Percentiles rank a stretch among this genome's conserved stretches.
phyloP scores from a whole-genome alignment of 1,140 invertebrate genomes.

The Himalopsyche phryganea region DNA sequence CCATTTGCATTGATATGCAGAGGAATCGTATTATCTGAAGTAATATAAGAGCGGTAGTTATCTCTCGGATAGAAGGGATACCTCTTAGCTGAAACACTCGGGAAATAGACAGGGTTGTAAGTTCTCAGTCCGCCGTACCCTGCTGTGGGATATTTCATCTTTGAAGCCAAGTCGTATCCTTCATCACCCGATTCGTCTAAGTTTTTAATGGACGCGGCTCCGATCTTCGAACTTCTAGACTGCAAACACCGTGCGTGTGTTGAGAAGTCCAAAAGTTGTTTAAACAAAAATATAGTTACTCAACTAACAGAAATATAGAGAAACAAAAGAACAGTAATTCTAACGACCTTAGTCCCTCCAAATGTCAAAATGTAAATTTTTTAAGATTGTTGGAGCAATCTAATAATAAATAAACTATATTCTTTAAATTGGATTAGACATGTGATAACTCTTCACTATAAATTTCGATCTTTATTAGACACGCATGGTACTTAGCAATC shows the following conservation, averaged over 20 bases:
- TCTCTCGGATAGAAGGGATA: conserved; percentile 27
- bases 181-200: conserved; percentile 46
- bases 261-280: not conserved
- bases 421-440: no score
- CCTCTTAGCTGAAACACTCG: conserved; percentile 8
- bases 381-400: not conserved
- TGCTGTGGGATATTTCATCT: conserved; percentile 22
- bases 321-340: not conserved
- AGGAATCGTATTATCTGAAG: conserved; percentile 8
- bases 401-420: no score
- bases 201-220: conserved; percentile 47
- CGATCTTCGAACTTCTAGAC: conserved; percentile 32
- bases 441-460: no score
- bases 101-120: conserved; percentile 22
- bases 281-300: not conserved
- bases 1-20: conserved; percentile 1
- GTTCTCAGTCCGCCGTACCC: conserved; percentile 14
- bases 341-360: not conserved
- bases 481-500: no score
- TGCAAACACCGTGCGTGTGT: no score
- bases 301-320: not conserved
- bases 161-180: conserved; percentile 19
- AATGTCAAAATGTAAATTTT: not conserved
- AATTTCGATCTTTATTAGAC: no score
- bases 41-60: not conserved